Conservation (phyloP, 2,797 vertebrate species). For the Chiroxiphia lanceolata region DNA sequence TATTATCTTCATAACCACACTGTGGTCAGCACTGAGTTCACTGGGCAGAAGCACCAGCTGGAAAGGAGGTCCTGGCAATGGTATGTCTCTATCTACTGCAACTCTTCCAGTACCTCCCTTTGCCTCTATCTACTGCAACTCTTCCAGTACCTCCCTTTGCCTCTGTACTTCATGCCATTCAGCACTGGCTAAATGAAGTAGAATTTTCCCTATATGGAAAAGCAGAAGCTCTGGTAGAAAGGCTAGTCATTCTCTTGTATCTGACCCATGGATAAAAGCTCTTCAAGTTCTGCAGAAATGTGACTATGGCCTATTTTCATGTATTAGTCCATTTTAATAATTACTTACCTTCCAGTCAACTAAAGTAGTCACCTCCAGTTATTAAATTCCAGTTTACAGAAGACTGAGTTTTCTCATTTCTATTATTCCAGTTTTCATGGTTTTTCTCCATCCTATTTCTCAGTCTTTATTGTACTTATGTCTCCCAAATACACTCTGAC, state of each 20-base stretch:
- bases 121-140: background rate
- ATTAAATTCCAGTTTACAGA: background rate
- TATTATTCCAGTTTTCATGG: background rate
- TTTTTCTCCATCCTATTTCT: background rate
- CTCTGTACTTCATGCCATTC: background rate
- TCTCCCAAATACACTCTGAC: background rate
- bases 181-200: background rate
- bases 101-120: background rate
- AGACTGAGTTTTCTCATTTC: background rate
- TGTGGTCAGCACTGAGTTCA: background rate
- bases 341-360: background rate
- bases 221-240: background rate
- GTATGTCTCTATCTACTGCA: background rate
- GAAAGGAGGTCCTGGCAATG: background rate
- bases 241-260: background rate
- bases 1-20: background rate
- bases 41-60: background rate
- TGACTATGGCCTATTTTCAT: background rate
- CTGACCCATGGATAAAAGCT: background rate
- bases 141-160: background rate
- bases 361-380: background rate
- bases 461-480: background rate
- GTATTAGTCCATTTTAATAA: background rate
- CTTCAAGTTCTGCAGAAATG: background rate
- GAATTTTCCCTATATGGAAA: background rate